Evolutionary conservation across 2,113 vertebrate genomes (phyloP).

Genomic region (Lethenteron camtschaticum): DNA sequence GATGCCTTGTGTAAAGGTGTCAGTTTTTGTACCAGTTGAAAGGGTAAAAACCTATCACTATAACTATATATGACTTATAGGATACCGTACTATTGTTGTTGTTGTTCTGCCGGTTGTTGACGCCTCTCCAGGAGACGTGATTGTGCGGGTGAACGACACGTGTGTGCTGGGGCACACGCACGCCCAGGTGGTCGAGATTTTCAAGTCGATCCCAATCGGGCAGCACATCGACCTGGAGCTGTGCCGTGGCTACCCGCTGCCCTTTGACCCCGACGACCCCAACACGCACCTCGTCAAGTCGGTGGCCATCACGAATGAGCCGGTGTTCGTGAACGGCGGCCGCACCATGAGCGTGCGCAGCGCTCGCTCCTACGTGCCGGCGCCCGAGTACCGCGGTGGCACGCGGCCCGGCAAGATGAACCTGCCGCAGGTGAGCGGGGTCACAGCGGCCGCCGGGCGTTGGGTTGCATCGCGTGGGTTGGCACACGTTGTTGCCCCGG

Average conservation of each 20-base stretch:
- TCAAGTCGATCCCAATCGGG: slow-evolving; percentile 90
- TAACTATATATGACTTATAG: neutral
- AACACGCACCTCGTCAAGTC: slow-evolving; percentile 61
- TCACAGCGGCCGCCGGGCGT: no score
- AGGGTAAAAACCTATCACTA: no score
- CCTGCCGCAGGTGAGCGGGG: no score
- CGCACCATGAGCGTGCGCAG: neutral
- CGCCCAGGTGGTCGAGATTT: slow-evolving; percentile 92
- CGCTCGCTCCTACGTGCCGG: neutral
- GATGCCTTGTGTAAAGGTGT: no score
- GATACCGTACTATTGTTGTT: slow-evolving; percentile 22
- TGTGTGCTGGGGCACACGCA: slow-evolving; percentile 95
- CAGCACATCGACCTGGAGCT: slow-evolving; percentile 83
- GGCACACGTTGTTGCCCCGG: no score
- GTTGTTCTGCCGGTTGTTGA: no score
- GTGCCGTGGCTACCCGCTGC: slow-evolving; percentile 83
- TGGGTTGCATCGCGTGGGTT: no score
- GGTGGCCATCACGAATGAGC: slow-evolving; percentile 71
- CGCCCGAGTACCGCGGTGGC: neutral
- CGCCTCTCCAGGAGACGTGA: slow-evolving; percentile 58
- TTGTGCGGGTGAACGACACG: slow-evolving; percentile 94
- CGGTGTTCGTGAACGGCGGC: slow-evolving; percentile 68
- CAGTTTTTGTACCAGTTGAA: no score
- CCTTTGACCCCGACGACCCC: slow-evolving; percentile 80
- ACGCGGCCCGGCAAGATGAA: no score